Percentiles rank a stretch among this genome's conserved stretches.
Evolutionary conservation across 2,113 vertebrate species (phyloP).

Genomic region (Arizona elegans): DNA sequence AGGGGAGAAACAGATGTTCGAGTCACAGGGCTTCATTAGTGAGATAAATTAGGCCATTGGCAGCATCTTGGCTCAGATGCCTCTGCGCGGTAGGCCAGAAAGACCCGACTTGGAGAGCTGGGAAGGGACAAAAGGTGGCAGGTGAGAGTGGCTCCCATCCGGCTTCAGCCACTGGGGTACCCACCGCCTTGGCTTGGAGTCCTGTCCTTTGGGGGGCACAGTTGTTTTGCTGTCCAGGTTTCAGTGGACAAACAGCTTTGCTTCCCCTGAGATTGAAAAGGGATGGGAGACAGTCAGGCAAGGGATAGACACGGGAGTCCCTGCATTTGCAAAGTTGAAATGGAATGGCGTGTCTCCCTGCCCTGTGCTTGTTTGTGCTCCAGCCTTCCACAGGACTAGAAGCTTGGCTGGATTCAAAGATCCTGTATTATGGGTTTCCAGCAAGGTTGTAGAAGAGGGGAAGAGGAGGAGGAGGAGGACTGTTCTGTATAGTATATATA

Average conservation of each 20-base stretch:
- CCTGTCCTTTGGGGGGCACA: not conserved
- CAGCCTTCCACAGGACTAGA: not conserved
- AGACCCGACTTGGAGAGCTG: not conserved
- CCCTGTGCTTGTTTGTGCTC: not conserved
- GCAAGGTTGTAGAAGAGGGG: not conserved
- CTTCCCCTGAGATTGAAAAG: not conserved
- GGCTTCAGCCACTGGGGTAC: not conserved
- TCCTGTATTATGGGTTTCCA: not conserved
- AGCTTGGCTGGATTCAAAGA: not conserved
- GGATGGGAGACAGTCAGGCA: not conserved
- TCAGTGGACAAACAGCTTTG: not conserved
- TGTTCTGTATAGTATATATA: not conserved
- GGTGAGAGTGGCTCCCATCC: not conserved
- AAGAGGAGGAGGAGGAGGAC: not conserved
- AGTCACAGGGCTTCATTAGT: not conserved
- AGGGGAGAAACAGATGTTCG: not conserved
- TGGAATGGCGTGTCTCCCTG: not conserved
- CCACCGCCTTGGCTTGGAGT: not conserved
- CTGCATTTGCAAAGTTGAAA: not conserved
- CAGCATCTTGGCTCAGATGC: not conserved
- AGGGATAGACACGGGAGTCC: too few species aligned
- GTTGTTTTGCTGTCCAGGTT: not conserved
- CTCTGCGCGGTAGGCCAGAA: not conserved
- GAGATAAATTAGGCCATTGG: conserved; percentile 6
- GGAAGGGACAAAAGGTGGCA: not conserved